Evolutionary conservation across 2,888 invertebrate genomes (phyloP), one percentile per base, ranked within the genome.

Genomic region (Drosophila yooni): DNA sequence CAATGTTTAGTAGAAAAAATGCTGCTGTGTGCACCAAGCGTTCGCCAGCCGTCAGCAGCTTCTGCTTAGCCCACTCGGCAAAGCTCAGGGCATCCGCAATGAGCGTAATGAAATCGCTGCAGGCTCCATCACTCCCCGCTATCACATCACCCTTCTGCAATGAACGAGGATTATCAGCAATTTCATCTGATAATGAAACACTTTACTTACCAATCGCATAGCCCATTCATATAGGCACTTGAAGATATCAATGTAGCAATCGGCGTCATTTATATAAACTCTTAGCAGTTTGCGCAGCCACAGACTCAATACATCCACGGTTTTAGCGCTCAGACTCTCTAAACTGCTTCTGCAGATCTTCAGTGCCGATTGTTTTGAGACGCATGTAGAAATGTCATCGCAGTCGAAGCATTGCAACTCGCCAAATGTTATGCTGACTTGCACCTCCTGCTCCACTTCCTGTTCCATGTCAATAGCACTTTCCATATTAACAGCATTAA

Each of bases 201-300:
- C 10, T n/a, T 0, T 8, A 10, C 71, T 68, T 63, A 79, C 83
- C 73, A 82, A 27, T 1, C 25, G 34, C 6, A 59, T 25, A 4
- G 75, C 62, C 83, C 86, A 83, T 2, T 75, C 57, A 27, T 68
- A 76, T 53, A 88, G 43, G 15, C 46, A 72, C 27, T 68, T 77
- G 0, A 81, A 67, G 3, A 57, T 52, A 1, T 57, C 38, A 1
- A 75, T 48, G 11, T 71, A 81, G 43, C 58, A 61, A 1, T 68
- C 56, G 0, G 48, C 18, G 6, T 73, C 68, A n/a, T 34, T 58
- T 46, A 79, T 40, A 40, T 83, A 86, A 2, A 70, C 75, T 57
- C 74, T 68, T 2, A 88, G 60, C 7, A 88, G 57, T 54, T 86
- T 88, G 5, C 53, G 70, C 3, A 87, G 38, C 88, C 88, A 88